phyloP scores from a whole-genome alignment of 2,888 invertebrate species.

The Celastrina argiolus region DNA sequence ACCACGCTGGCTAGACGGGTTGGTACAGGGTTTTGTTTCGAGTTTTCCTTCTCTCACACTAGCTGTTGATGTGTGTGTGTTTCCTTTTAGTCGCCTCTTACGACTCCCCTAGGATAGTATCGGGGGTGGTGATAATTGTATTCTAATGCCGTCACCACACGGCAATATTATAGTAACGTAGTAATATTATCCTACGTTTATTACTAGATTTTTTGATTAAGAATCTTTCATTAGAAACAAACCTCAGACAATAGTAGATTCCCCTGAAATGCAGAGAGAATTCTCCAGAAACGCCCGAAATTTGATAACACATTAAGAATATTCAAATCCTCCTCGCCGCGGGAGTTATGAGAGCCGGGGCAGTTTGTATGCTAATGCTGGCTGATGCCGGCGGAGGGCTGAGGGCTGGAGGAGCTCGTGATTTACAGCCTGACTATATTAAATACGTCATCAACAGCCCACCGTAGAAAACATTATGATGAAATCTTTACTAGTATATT shows the following conservation, averaged over 20 bases:
- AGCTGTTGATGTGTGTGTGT: too few species aligned
- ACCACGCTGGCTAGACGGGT: too few species aligned
- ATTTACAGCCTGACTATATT: background rate
- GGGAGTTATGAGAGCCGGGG: background rate
- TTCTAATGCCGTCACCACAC: too few species aligned
- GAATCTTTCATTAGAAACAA: background rate
- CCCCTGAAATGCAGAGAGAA: background rate
- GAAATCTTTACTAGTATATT: too few species aligned
- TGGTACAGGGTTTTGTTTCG: too few species aligned
- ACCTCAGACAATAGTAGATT: background rate
- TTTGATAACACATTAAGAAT: conserved; percentile 13
- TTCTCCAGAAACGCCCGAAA: background rate
- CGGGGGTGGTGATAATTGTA: too few species aligned
- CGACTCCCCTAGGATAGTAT: too few species aligned
- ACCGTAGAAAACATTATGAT: background rate
- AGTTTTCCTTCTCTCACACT: too few species aligned
- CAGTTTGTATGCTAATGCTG: conserved; percentile 6
- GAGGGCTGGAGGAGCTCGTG: too few species aligned
- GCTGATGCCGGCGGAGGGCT: background rate
- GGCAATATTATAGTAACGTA: too few species aligned
- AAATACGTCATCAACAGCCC: background rate
- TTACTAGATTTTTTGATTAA: background rate
- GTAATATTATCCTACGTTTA: too few species aligned
- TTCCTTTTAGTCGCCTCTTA: too few species aligned
- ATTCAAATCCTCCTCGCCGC: background rate